Base-by-base conservation (phyloP, 2,888 invertebrate genomes). In the Papilio demoleus region DNA sequence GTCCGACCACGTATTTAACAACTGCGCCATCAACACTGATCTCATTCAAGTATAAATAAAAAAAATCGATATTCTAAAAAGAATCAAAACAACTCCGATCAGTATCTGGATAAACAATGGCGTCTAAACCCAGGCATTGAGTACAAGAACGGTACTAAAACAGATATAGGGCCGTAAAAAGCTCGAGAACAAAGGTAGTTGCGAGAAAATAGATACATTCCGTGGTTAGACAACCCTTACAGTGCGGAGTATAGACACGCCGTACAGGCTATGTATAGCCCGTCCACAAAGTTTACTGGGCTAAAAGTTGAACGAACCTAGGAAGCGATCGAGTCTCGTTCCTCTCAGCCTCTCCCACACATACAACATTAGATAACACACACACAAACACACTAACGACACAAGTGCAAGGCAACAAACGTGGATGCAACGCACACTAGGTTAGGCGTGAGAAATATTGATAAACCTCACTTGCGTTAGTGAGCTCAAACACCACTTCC, bases 271-370 rank as follows among this genome's bases (percentile, higher is more conserved):
- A 78, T 75, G 81, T 83, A 86, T 83, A 86, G 81, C 78, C 82
- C 82, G 80, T 81, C 80, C 83, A 81, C 84, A 82, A 88, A 92
- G 92, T 93, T 93, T 92, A 93, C 92, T 93, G 87, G 93, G 93
- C 91, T 92, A 93, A 90, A 92, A 93, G 93, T 90, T 92, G 92
- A 93, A 92, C 81, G 91, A 89, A 90, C 92, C 87, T 85, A 85
- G 86, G 87, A 85, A 87, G 85, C 83, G 79, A 84, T 80, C 79
- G 80, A 79, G 85, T 86, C 88, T 88, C 68, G 68, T 24, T 89
- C 86, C 87, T 90, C 90, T 89, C 82, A 85, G 83, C 86, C 86
- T 78, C 84, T 76, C 90, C 73, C 89, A 88, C 88, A 90, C 89
- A 81, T 14, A 59, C 71, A 60, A 73, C 67, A 60, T 19, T 59